Base-by-base conservation (phyloP, 1,140 invertebrate genomes). In the Stratiolaelaps scimitus region DNA sequence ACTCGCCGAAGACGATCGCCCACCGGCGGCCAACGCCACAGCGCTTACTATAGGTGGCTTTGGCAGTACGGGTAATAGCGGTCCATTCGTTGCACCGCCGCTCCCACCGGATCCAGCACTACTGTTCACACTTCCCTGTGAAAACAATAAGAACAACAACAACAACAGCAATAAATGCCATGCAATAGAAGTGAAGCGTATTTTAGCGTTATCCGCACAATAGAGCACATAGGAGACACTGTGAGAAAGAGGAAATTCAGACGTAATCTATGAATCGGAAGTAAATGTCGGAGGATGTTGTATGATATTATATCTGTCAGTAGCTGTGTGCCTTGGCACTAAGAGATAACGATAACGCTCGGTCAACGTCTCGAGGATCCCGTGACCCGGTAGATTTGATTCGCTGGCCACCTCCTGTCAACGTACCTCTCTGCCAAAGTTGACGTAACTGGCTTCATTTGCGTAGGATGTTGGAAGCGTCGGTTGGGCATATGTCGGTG, bases 351-450 rank as follows among this genome's bases (percentile, higher is more conserved):
- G n/a, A n/a, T n/a, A n/a, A n/a, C n/a, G n/a, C n/a, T n/a, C n/a
- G n/a, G n/a, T n/a, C n/a, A n/a, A n/a, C n/a, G n/a, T n/a, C n/a
- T n/a, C n/a, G n/a, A n/a, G n/a, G n/a, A n/a, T n/a, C n/a, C n/a
- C n/a, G n/a, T n/a, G n/a, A 40, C 34, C 10, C 53, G 53, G 15
- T 60, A 1, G 23, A 15, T 26, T 20, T 34, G 15, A 15, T 23
- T 60, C 23, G 23, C 10, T 48, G 4, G 15, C 7, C 19, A 48
- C 15, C 34, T 60, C 10, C 15, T 15, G 4, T 40, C 34, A 17
- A 17, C 53, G 26, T 23, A 60, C 53, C 53, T 60, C 53, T 60
- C 53, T 60, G 15, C 53, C 53, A 23, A 60, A 60, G 10, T 60
- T 60, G 4, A 60, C 53, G 20, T 60, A 60, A 34, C 53, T 60